Base-by-base conservation (phyloP, 2,113 vertebrate species). In the Sialia sialis region DNA sequence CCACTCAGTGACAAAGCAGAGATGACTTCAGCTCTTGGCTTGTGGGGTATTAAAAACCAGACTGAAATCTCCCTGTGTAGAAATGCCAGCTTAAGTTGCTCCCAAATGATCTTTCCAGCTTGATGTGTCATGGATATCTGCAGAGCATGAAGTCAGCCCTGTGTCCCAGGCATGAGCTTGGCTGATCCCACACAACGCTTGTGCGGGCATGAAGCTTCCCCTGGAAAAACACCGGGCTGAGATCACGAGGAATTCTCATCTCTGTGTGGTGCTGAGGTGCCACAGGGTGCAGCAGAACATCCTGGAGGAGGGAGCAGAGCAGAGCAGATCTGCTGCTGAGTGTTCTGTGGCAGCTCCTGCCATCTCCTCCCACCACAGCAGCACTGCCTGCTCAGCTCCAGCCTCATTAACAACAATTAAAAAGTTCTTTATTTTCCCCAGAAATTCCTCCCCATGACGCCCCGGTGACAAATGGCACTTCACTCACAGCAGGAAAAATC, bases 11-110 rank as follows among this genome's bases (percentile, higher is more conserved):
- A n/a, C 52, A 63, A 75, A 93, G 83, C 69, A 91, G 82, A 23
- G 78, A 78, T 85, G 92, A 81, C 17, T 54, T 64, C 25, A 87
- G 29, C 78, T 78, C 87, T 89, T 94, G 90, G 69, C 69, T 91
- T 74, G 20, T 58, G 32, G 32, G 23, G 38, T 41, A 44, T 87
- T 91, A 77, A 89, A 89, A 87, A 25, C 0, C 69, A 66, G 87
- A 66, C 52, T 81, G 82, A 74, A 43, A 63, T 69, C 51, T 89
- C 73, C 38, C 73, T 93, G 20, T 8, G 39, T 62, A 21, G 75
- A 39, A 62, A 59, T 11, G 26, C 34, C 72, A 83, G 84, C 64
- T 64, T 5, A 54, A 64, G 41, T 44, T 41, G 64, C 69, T 89
- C 55, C 29, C 4, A 67, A 81, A 49, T 44, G 46, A 58, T 91